Evolutionary conservation across 2,888 invertebrate genomes (phyloP), one percentile per base, ranked within the genome.

Genomic region (Neoitamus cyanurus): DNA sequence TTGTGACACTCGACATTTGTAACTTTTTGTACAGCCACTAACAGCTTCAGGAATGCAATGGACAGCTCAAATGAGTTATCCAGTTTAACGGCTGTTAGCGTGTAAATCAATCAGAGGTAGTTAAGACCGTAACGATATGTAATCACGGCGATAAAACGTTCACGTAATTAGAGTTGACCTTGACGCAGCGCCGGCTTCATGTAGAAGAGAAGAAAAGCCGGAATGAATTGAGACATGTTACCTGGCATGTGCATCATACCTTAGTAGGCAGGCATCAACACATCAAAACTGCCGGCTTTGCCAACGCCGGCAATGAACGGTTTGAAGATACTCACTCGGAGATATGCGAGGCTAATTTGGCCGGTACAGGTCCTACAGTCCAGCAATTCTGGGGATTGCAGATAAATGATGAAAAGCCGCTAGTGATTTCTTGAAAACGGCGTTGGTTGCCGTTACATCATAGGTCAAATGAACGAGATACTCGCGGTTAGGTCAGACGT

Each of bases 391-490:
- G 48, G 46, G 4, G 78, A 48, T 31, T 48, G 34, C 25, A 75
- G 11, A 5, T 78, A 6, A 30, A 48, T 20, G 42, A n/a, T 70
- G 25, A 11, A 31, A 78, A 73, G 13, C 6, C 20, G 42, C 11
- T 68, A 42, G n/a, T 30, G 9, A 28, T 48, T 31, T 20, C 28
- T 58, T 48, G 13, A 31, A 25, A 58, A 30, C 68, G 73, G 72
- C 68, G 80, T 73, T 83, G 73, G 78, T 83, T 69, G 68, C 31
- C 58, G 80, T 85, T 85, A 68, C 85, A 34, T 84, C 85, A 85
- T 85, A 85, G 82, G 85, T 85, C 85, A 85, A 80, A 84, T 75
- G 69, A 42, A 84, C 73, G 48, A 9, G 78, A 78, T 31, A 5
- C 25, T 58, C 58, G n/a, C 25, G 9, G 25, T 58, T 58, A 58